Evolutionary conservation across 2,113 vertebrate species (phyloP).

Genomic region (Nannospalax galili): DNA sequence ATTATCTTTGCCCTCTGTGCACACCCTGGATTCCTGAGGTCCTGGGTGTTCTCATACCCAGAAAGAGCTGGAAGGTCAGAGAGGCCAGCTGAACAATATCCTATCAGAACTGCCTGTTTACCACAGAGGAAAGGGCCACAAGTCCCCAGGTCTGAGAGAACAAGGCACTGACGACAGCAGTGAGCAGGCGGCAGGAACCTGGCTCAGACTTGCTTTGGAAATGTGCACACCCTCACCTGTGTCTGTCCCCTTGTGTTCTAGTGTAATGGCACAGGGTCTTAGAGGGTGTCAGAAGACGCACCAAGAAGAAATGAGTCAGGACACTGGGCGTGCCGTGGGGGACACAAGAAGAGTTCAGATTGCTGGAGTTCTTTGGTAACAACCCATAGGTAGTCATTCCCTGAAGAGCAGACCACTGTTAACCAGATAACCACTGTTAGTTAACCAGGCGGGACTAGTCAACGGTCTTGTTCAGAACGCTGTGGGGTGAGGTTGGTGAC

Average conservation of each 20-base stretch:
- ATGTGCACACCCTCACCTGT: accelerated
- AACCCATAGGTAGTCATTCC: not conserved
- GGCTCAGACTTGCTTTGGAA: not conserved
- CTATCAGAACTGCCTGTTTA: not conserved
- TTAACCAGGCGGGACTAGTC: not conserved
- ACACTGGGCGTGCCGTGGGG: not conserved
- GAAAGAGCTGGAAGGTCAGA: not conserved
- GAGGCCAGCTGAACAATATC: not conserved
- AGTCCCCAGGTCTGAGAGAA: not conserved
- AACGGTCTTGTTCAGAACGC: not conserved
- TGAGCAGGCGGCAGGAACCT: not conserved
- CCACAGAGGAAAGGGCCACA: not conserved
- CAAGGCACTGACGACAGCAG: not conserved
- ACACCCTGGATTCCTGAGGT: not conserved
- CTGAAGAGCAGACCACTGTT: not conserved
- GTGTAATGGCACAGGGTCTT: not conserved
- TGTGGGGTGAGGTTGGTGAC: accelerated
- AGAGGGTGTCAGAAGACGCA: not conserved
- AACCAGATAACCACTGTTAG: not conserved
- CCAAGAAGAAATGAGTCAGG: not conserved
- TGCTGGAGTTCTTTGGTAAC: slow-evolving; percentile 57
- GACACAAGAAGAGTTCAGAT: accelerated
- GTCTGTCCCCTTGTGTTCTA: not conserved
- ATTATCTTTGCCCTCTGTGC: not conserved
- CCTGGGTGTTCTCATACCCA: not conserved